Evolutionary conservation across 1,140 invertebrate species (phyloP), one percentile per base, ranked within the genome.

Genomic region (Drosophila mayri): DNA sequence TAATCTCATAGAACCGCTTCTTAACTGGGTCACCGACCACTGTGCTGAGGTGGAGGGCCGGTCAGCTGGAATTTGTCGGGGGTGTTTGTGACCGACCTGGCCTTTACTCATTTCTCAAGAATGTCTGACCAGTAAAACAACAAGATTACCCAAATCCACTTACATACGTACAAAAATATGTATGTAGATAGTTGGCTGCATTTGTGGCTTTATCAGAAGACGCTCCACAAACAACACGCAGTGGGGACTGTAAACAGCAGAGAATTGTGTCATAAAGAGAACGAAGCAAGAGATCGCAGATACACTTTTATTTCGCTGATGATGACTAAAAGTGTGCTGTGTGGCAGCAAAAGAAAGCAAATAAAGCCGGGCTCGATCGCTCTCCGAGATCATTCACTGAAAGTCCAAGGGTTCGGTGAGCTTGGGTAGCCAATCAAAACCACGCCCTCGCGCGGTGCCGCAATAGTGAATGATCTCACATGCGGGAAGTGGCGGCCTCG

Each of bases 201-300:
- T 52, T 59, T 46, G 54, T 37, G 47, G 25, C 44, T 87, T 86
- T 87, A 87, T 87, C 83, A 76, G 58, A 76, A 76, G 63, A 72
- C 70, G 62, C 65, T 68, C 64, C 67, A 38, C 52, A 59, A 81
- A 84, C 62, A 85, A 85, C 66, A 79, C 74, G 81, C 68, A 78
- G 79, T 59, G 70, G 49, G 71, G 75, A 59, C 76, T 63, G 80
- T 66, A 77, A 88, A 79, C 80, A 90, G 73, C 67, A n/a, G 65
- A 78, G 79, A 86, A 88, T 84, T 88, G 84, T 88, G 84, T 88
- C 84, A 88, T 90, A 84, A 90, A 81, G 65, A 88, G 88, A 84
- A 84, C 77, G 83, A 79, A 81, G 59, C 55, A 64, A 68, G 57
- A 65, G 57, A 62, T 38, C 35, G 16, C 72, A 47, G 49, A 76